Evolutionary conservation across 2,888 invertebrate species (phyloP), one percentile per base, ranked within the genome.

Genomic region (Dasysyrphus albostriatus): DNA sequence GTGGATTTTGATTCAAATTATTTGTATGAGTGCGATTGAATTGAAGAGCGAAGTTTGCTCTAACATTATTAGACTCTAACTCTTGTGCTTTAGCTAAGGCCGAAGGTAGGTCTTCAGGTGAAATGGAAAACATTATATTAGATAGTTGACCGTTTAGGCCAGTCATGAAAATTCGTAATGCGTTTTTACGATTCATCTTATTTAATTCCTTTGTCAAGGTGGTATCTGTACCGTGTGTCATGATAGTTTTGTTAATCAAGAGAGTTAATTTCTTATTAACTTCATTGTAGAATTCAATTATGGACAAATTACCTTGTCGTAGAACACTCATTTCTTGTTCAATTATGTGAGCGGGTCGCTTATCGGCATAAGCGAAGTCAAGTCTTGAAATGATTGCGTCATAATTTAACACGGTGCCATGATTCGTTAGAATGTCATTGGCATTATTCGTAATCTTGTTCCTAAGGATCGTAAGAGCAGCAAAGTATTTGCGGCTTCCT

Each of bases 351-450:
- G 32, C 1, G 6, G 65, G 47, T 3, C 65, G 47, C 32, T 47
- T 65, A 16, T 65, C 65, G 9, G 65, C 49, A 4, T 47, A 65
- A 16, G 47, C 44, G 14, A 54, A 65, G 5, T 63, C 44, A 3
- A 63, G 61, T 42, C 61, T 14, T 6, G 44, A 24, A 3, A 63
- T 42, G 7, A 61, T 63, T 14, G 61, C 61, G 2, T 63, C 61
- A 5, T 24, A 42, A 5, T 61, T 61, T 29, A 61, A 3, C 8
- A 44, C 63, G 0, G 56, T 56, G 2, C 56, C 32, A 32, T 67
- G 65, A 12, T 67, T 47, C 1, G 65, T 34, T 9, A 67, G 3
- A 16, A 32, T 67, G 6, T 34, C 47, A 6, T 65, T 65, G 5
- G 65, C 47, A 5, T 16, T 49, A 4, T 49, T 14, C 1, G 49